A percentile compares a stretch with the other conserved stretches of the same genome.
Conservation (phyloP, 2,113 vertebrate genomes). For the Sapajus apella region DNA sequence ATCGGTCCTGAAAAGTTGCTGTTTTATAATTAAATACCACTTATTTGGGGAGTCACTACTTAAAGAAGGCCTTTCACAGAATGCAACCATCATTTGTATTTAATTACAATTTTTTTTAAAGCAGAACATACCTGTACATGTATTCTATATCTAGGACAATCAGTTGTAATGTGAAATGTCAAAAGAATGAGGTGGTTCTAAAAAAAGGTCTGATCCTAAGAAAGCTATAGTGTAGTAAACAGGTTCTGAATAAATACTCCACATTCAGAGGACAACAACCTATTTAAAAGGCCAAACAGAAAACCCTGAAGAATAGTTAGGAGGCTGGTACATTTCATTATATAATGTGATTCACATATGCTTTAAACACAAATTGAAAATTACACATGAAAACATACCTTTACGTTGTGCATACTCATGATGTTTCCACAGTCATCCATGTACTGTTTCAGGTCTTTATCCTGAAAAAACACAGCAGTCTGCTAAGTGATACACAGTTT, state of each 20-base stretch:
- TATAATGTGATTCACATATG: not conserved
- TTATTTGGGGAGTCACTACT: not conserved
- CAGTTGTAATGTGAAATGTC: not conserved
- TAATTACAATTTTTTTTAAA: not conserved
- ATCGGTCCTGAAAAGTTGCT: not conserved
- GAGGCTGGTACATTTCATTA: not conserved
- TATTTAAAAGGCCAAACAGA: not conserved
- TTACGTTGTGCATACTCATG: slow-evolving; percentile 99
- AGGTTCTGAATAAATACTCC: not conserved
- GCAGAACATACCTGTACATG: not conserved
- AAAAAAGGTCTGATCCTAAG: not conserved
- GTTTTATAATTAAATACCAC: slow-evolving; percentile 11
- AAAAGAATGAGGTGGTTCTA: not conserved
- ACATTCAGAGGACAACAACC: not conserved
- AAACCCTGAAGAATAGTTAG: not conserved
- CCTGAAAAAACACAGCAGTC: slow-evolving; percentile 84
- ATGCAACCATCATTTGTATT: not conserved
- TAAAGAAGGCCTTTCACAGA: not conserved
- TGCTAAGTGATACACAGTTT: not conserved
- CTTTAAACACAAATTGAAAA: not conserved
- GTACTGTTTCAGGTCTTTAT: slow-evolving; percentile 99
- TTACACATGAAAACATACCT: slow-evolving; percentile 84
- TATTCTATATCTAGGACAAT: slow-evolving; percentile 6
- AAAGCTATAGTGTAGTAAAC: not conserved
- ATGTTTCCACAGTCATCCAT: slow-evolving; percentile 99